A percentile compares a stretch with the other conserved stretches of the same genome.
Conservation (phyloP, 2,113 vertebrate genomes). For the Collichthys lucidus region DNA sequence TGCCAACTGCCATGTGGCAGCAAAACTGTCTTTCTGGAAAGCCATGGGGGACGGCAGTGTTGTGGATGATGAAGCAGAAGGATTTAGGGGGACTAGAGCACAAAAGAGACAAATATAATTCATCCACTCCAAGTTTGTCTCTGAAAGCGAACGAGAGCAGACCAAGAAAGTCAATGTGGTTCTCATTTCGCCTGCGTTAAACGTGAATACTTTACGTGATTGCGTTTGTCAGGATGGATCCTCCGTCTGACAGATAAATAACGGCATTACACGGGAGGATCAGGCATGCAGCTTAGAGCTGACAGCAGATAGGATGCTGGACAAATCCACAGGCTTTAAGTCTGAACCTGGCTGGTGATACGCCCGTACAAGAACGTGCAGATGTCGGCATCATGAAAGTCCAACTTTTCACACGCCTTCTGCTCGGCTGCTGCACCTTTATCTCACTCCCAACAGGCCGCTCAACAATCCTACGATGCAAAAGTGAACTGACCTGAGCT, state of each 20-base stretch:
- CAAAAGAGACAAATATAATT: conserved; percentile 60
- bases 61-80: conserved; percentile 43
- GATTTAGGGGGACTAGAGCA: conserved; percentile 44
- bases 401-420: conserved; percentile 28
- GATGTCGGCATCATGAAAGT: conserved; percentile 36
- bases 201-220: conserved; percentile 31
- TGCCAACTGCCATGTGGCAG: conserved; percentile 65
- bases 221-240: conserved; percentile 45
- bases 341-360: conserved; percentile 34
- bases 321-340: conserved; percentile 65
- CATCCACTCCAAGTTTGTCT: conserved; percentile 59
- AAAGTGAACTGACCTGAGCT: background rate
- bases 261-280: conserved; percentile 70
- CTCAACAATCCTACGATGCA: background rate
- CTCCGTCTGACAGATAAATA: conserved; percentile 68
- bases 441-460: background rate
- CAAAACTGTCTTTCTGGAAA: conserved; percentile 51
- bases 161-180: conserved; percentile 70
- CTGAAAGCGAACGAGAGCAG: conserved; percentile 22
- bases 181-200: conserved; percentile 63
- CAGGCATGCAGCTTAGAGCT: conserved; percentile 56
- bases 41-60: conserved; percentile 43
- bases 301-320: conserved; percentile 63
- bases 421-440: conserved; percentile 19
- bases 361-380: conserved; percentile 31